These are phyloP conservation scores for Subanguina moxae DNA, from an alignment of 1,140 invertebrate species.

Conservation along the genomic window DNA sequence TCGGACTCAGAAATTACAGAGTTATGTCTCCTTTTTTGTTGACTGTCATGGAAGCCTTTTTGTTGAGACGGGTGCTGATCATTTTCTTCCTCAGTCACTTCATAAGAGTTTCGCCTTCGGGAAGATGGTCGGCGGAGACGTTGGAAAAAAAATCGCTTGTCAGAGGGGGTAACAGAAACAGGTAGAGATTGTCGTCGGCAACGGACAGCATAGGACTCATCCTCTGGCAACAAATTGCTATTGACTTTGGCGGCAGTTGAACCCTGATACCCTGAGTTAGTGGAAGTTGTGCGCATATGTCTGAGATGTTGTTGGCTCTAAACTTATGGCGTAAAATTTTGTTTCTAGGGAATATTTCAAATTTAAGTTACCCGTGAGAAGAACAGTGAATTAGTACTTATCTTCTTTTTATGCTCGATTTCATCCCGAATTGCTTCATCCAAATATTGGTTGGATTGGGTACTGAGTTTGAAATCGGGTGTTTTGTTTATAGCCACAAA, in stretches of 20 bases:
- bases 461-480: conserved; percentile 33
- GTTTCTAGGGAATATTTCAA: neutral
- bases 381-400: neutral
- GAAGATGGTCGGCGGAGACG: conserved; percentile 1
- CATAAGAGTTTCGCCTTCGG: neutral
- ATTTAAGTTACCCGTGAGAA: neutral
- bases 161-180: neutral
- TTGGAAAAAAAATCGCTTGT: neutral
- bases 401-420: conserved; percentile 8
- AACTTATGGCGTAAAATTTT: neutral
- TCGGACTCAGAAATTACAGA: conserved; percentile 1
- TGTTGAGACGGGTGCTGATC: neutral
- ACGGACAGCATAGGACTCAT: neutral
- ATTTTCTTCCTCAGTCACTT: neutral
- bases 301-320: neutral
- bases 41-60: neutral
- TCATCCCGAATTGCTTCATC: conserved; percentile 34
- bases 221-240: neutral
- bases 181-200: neutral
- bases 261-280: neutral
- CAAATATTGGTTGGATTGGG: conserved; percentile 29
- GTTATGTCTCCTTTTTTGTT: neutral
- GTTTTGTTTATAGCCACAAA: conserved; percentile 43
- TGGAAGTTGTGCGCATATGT: neutral
- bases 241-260: neutral